Evolutionary conservation across 2,888 invertebrate genomes (phyloP), one percentile per base, ranked within the genome.

Genomic region (Zhuqinia jingwanae): DNA sequence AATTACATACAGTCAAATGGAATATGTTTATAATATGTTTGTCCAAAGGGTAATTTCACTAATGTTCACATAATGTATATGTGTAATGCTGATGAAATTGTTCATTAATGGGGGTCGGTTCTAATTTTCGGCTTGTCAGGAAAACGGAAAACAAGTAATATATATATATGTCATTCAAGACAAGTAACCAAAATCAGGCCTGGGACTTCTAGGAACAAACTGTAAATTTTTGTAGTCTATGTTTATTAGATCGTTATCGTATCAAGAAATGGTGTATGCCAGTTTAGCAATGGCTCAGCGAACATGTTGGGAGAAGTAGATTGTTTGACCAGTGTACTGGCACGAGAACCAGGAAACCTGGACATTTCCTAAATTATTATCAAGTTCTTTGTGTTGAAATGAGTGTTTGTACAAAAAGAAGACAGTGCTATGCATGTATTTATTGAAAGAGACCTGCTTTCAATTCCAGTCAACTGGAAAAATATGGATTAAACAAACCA

Each of bases 401-500:
- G 36, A 36, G 8, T 42, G 36, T 25, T 30, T 65, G 42, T 10
- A 42, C 65, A 42, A 63, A 63, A 25, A 58, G 13, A 58, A n/a
- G n/a, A n/a, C n/a, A n/a, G n/a, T 36, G 36, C 8, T 8, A 36
- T 63, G 63, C 3, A n/a, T 63, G 15, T n/a, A 30, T 63, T 22
- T 27, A 2, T 30, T 36, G 53, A 6, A 13, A 27, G 22, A 73
- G 58, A 25, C 22, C 11, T 58, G 15, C 73, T 27, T 73, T 47
- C n/a, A 27, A n/a, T n/a, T 30, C 27, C 45, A 45, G 53, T 27
- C n/a, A 42, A 45, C 22, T 36, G 58, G 25, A 25, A 83, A 63
- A 83, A 36, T 83, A 83, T 83, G 82, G 82, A 83, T 83, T 83
- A 83, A 83, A 83, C 82, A 83, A 83, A 25, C 60, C 20, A 58